These are phyloP conservation scores for Oxyteleia sp. DNA, from an alignment of 2,888 invertebrate genomes.

Conservation along the genomic window DNA sequence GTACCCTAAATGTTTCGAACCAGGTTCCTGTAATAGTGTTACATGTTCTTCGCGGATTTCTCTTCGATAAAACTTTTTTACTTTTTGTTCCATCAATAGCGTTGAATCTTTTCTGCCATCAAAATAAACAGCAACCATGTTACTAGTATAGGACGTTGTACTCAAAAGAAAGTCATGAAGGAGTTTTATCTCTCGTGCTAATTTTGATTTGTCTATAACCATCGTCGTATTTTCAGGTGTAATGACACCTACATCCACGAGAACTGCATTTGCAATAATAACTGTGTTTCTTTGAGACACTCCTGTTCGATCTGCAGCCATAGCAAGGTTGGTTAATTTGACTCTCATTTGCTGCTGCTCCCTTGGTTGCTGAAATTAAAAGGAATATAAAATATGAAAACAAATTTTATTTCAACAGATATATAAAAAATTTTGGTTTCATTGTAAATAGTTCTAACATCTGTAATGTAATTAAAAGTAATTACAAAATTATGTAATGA, in stretches of 20 bases:
- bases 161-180: conserved; percentile 36
- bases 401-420: no score
- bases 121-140: conserved; percentile 56
- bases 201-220: conserved; percentile 74
- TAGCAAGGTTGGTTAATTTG: conserved; percentile 1
- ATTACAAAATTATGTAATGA: no score
- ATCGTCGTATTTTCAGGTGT: conserved; percentile 63
- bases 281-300: conserved; percentile 67
- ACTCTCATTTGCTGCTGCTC: conserved; percentile 28
- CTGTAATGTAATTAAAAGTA: no score
- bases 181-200: conserved; percentile 65
- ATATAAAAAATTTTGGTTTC: no score
- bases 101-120: conserved; percentile 76
- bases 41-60: conserved; percentile 39
- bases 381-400: no score
- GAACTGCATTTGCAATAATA: conserved; percentile 68
- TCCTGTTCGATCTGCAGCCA: conserved; percentile 36
- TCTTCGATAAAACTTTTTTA: conserved; percentile 21
- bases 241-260: conserved; percentile 71
- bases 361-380: no score
- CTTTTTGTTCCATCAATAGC: conserved; percentile 49
- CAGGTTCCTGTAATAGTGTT: conserved; percentile 38
- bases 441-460: no score
- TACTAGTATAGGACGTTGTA: conserved; percentile 11
- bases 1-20: conserved; percentile 22